phyloP scores from a whole-genome alignment of 2,113 vertebrate species.

The Paedocypris sp. region DNA sequence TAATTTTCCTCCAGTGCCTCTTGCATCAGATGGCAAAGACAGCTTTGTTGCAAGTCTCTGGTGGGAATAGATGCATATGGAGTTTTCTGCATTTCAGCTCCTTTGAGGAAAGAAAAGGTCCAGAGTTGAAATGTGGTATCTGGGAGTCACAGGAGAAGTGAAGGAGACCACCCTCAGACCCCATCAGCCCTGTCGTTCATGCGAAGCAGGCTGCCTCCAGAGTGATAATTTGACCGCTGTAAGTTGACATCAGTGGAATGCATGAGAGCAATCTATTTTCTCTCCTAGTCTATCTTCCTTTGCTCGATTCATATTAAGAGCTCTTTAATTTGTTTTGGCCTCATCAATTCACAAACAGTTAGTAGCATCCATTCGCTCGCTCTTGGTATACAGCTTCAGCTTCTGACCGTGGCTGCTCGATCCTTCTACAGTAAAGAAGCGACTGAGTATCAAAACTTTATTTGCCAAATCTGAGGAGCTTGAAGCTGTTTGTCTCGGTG shows the following conservation, averaged over 20 bases:
- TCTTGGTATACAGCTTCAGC: not conserved
- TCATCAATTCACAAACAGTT: not conserved
- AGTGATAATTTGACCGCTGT: conserved; percentile 5
- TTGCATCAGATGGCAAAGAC: conserved; percentile 20
- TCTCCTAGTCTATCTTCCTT: not conserved
- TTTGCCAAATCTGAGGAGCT: not conserved
- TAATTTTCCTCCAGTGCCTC: conserved; percentile 19
- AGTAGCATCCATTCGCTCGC: not conserved
- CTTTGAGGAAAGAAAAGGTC: conserved; percentile 10
- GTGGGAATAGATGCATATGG: conserved; percentile 4
- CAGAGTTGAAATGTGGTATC: not conserved
- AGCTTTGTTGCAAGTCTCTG: conserved; percentile 17
- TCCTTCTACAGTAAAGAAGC: not conserved
- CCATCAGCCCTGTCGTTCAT: not conserved
- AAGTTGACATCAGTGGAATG: conserved; percentile 4
- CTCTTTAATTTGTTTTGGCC: conserved; percentile 12
- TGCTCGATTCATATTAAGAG: conserved; percentile 2
- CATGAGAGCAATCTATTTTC: conserved; percentile 2
- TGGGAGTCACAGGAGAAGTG: not conserved
- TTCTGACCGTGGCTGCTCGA: not conserved
- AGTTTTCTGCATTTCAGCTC: not conserved
- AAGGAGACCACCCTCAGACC: conserved; percentile 10
- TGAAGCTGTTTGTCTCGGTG: not conserved
- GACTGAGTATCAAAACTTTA: not conserved
- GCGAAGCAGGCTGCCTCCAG: not conserved